These are phyloP conservation scores for Mesocentrotus franciscanus DNA, from an alignment of 53 echinoderm and acorn worm genomes.

Conservation along the genomic window DNA sequence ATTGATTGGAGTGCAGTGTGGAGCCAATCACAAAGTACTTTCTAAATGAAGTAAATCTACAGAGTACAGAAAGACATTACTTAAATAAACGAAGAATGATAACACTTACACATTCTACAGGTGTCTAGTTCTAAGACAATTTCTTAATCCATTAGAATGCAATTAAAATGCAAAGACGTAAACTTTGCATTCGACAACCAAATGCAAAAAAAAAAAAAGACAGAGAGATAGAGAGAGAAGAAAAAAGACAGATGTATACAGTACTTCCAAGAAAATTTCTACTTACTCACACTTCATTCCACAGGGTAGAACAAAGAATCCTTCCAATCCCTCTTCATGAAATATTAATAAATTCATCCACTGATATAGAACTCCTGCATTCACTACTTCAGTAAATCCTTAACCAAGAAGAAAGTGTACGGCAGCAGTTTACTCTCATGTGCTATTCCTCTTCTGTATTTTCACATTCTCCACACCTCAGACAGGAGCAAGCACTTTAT, in stretches of 20 bases:
- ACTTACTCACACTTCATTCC: neutral
- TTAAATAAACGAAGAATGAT: neutral
- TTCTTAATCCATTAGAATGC: neutral
- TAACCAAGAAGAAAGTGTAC: neutral
- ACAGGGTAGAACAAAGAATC: neutral
- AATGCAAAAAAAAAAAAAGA: neutral
- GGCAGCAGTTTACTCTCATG: neutral
- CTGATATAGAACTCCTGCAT: neutral
- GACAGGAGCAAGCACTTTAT: neutral
- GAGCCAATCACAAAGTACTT: neutral
- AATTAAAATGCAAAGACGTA: neutral
- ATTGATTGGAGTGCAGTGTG: neutral
- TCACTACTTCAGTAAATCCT: neutral
- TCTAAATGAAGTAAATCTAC: neutral
- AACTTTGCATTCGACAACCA: neutral
- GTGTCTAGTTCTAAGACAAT: too few relatives aligned
- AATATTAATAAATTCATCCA: neutral
- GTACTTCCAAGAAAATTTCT: neutral
- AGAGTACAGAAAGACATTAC: neutral
- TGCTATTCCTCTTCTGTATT: neutral
- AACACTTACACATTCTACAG: too few relatives aligned
- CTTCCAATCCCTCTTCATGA: neutral
- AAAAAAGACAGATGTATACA: too few relatives aligned
- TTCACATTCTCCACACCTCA: neutral
- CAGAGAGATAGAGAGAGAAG: neutral